Base-by-base conservation (phyloP, 1,140 invertebrate genomes). In the Drosophila biarmipes region DNA sequence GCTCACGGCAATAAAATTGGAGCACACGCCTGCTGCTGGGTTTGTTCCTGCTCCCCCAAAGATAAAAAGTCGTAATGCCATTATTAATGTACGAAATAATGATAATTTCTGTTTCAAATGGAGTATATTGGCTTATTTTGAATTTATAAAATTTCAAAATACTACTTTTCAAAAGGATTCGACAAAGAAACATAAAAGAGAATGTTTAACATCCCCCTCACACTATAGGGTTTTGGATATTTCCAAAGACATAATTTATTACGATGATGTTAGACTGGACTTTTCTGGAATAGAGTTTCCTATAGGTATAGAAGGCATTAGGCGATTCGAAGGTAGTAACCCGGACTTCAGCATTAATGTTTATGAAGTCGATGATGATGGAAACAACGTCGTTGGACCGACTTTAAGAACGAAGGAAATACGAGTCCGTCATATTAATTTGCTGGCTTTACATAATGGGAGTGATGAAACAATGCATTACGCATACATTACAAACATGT, bases 81-180 rank as follows among this genome's bases (percentile, higher is more conserved):
- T 38, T 10, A 54, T 54, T 2, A 54, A 54, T 27, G 52, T 54
- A 6, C 15, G 11, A n/a, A 54, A 40, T 12, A 17, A 7, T 14
- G 52, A 54, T 40, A 17, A 10, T 11, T 38, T 24, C n/a, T 27
- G n/a, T 27, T 54, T 54, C 11, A 54, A 54, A 14, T 40, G 21
- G 52, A 37, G 35, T 54, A n/a, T 54, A 12, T 17, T 54, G 6
- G 52, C 37, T 11, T 38, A 12, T 5, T 5, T 54, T 14, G 52
- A 6, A 2, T 27, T 24, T 15, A 5, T 17, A 6, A 7, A 21
- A 27, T 2, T 11, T n/a, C 4, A 37, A 12, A 40, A 11, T 7
- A 27, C 19, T 4, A 17, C 14, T n/a, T 38, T 54, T 11, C 8
- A 31, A n/a, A 21, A 2, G 8, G 14, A 5, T 7, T 7, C 14